Base-by-base conservation (phyloP, 2,797 vertebrate genomes). In the Oreochromis grahami region DNA sequence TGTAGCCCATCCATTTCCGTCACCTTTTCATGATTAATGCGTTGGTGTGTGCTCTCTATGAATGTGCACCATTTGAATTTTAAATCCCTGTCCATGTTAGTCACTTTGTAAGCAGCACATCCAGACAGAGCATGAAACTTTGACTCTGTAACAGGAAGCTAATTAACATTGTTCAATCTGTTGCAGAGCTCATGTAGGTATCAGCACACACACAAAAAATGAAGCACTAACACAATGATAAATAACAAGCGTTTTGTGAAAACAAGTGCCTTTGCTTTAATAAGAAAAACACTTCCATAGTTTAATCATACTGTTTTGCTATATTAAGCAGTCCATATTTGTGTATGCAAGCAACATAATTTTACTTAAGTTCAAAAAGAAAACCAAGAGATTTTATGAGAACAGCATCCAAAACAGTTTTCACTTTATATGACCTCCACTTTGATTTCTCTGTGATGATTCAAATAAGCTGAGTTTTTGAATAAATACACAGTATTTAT, bases 221-320 rank as follows among this genome's bases (percentile, higher is more conserved):
- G 12, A 48, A 48, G 70, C 45, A 50, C 5, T 74, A 50, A 63
- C 7, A 19, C 4, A 26, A 24, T 41, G 50, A 79, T 51, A 56
- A 53, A 68, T 68, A 41, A 48, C 3, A 6, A 58, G 7, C 13
- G 13, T n/a, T 76, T 12, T 70, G 81, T 50, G 5, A 76, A 55
- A 13, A 63, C 1, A 34, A 36, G 55, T 48, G 24, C 17, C 26
- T 72, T 72, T 72, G 26, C 19, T 72, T 72, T 72, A 72, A 48
- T 50, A 72, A 72, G 43, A 72, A 65, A 74, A 36, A 82, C 24
- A 77, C 7, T 72, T 21, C 4, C 81, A 80, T n/a, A 15, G 15
- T 82, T 91, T 88, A 82, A 85, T 78, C 19, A 89, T 1, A 87
- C 8, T 6, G 12, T 21, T 79, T 80, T 5, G 82, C 65, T 65